Base-by-base conservation (phyloP, 1,140 invertebrate species). In the Andrena cerasifolii region DNA sequence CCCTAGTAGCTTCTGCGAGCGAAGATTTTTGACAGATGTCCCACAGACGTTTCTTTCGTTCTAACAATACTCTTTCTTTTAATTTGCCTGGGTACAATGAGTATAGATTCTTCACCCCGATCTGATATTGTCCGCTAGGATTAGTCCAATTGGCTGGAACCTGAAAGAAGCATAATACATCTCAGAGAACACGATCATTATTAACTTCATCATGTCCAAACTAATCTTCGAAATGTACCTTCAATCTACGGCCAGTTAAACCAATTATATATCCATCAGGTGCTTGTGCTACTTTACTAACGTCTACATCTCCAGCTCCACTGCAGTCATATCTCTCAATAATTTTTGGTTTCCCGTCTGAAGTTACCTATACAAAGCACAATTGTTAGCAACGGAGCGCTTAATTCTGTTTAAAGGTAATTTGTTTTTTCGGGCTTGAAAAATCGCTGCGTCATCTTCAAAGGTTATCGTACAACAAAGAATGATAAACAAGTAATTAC, bases 291-390 rank as follows among this genome's bases (percentile, higher is more conserved):
- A 98, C 94, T 65, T 96, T 96, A 33, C 95, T 96, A n/a, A 96
- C 98, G 89, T 97, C 96, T 47, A 98, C 97, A 94, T 99, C 98
- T 31, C 98, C 99, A 88, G 97, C 96, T 61, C 99, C 99, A 88
- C 96, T 98, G 80, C 97, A 98, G 93, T 99, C 98, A 89, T 97
- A 97, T 59, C 99, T 94, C 89, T 99, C 98, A 87, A 99, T 96
- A 54, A 99, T 95, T 94, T 99, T 99, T 43, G 96, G 94, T 89
- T 97, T 95, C 24, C 98, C 98, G 89, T 97, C 96, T 81, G 95
- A 95, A 26, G 98, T 98, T 73, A 95, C 94, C 98, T 99, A 90
- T 40, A 56, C 21, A 5, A 76, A 40, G 58, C 40, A 18, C 0
- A 63, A 54, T 72, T 18, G 31, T 63, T 74, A 47, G 65, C 33